Base-by-base conservation (phyloP, 2,113 vertebrate genomes). In the Phodopus roborovskii region DNA sequence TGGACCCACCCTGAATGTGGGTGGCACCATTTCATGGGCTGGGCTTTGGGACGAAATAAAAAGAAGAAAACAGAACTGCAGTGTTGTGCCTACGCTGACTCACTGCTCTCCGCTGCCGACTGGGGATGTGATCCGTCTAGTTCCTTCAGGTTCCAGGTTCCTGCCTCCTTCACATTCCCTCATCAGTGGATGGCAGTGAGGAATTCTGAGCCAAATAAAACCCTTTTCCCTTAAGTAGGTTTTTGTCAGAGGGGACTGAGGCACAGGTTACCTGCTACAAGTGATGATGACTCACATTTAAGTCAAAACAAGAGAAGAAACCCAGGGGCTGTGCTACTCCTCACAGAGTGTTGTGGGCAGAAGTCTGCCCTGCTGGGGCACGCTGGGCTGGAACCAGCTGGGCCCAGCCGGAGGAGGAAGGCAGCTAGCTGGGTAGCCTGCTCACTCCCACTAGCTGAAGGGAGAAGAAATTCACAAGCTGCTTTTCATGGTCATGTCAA, bases 241-340 rank as follows among this genome's bases (percentile, higher is more conserved):
- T 85, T 42, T 83, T 22, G 53, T 56, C 53, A 56, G 53, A 82
- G 79, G n/a, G n/a, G 19, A 92, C 33, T 20, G 8, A 78, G 16
- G 81, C 75, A 93, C 45, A 85, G 53, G 28, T 36, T 79, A 81
- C 58, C n/a, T 33, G 26, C 84, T 71, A 78, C n/a, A 66, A 74
- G 64, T 16, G 16, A 42, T 16, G 16, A 42, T 58, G 53, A 82
- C 19, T 90, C 42, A 39, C n/a, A 60, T 9, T 66, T 36, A 74
- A 74, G 78, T 79, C 84, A 89, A 90, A 91, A 90, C 42, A 88
- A 88, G 84, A 90, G 88, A 77, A 77, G 70, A 73, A 71, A 64
- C 53, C 68, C 26, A 24, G 70, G 62, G 75, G 73, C 26, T 20
- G 17, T 30, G 88, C 33, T 62, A 45, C 48, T 96, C 39, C 79